Conservation (phyloP, 2,888 invertebrate genomes). For the Lochmaea crataegi region DNA sequence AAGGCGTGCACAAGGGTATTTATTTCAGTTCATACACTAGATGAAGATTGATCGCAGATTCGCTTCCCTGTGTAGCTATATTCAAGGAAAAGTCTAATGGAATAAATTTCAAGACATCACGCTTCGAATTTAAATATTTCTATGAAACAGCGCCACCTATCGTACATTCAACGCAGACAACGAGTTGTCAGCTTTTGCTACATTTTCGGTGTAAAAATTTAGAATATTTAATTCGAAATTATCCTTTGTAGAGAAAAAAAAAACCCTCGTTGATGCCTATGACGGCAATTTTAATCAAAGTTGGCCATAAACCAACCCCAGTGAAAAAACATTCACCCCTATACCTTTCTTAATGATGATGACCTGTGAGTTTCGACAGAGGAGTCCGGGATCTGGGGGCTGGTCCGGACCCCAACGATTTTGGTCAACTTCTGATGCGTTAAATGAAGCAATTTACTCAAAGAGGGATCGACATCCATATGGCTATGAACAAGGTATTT, state of each 20-base stretch:
- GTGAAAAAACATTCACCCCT: slow-evolving; percentile 54
- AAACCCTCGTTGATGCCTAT: slow-evolving; percentile 25
- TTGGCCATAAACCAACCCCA: slow-evolving; percentile 55
- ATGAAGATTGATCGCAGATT: background rate
- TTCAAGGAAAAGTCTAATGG: too few species aligned
- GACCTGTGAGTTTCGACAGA: slow-evolving; percentile 42
- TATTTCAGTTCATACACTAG: too few species aligned
- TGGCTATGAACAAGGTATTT: slow-evolving; percentile 30
- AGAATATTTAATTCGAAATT: background rate
- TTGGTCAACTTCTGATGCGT: slow-evolving; percentile 54
- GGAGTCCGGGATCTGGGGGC: background rate
- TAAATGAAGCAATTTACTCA: slow-evolving; percentile 50
- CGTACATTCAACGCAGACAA: too few species aligned
- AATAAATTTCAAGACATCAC: too few species aligned
- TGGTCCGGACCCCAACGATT: slow-evolving; percentile 38
- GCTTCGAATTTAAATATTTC: too few species aligned
- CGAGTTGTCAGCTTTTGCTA: too few species aligned
- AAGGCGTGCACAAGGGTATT: background rate
- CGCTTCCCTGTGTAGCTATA: too few species aligned
- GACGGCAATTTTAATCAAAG: slow-evolving; percentile 57
- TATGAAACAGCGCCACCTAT: too few species aligned
- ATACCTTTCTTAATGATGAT: slow-evolving; percentile 55
- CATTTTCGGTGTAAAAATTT: too few species aligned
- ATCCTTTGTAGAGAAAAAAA: background rate
- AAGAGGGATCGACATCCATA: slow-evolving; percentile 13